A percentile compares a stretch with the other conserved stretches of the same genome.
These are phyloP conservation scores for Caenorhabditis latens DNA, from an alignment of 1,140 invertebrate genomes.

Conservation along the genomic window DNA sequence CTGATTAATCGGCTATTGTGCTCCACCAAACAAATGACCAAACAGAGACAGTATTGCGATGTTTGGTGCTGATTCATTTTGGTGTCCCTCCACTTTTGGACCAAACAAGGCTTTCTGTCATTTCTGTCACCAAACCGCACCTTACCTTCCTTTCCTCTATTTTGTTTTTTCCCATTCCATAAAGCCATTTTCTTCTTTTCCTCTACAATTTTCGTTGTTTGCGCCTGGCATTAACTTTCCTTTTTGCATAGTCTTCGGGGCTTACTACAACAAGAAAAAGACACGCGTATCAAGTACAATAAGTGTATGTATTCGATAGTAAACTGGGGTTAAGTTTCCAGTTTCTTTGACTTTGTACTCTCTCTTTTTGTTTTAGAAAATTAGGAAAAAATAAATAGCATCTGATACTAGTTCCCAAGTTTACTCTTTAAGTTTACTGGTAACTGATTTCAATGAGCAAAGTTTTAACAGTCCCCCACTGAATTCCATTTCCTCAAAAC, in stretches of 20 bases:
- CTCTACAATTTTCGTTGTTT: conserved; percentile 32
- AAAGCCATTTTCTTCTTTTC: conserved; percentile 2
- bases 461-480: no score
- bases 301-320: conserved; percentile 3
- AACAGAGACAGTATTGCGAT: conserved; percentile 8
- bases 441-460: no score
- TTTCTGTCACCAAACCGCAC: conserved; percentile 33
- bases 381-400: no score
- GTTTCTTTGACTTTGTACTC: neutral
- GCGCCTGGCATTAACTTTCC: conserved; percentile 37
- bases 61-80: conserved; percentile 29
- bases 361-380: neutral
- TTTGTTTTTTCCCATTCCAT: neutral
- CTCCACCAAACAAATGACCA: conserved; percentile 29
- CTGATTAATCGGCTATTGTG: conserved; percentile 7
- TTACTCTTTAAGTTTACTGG: neutral
- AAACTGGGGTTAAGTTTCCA: conserved; percentile 1
- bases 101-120: conserved; percentile 11
- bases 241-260: conserved; percentile 48
- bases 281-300: conserved; percentile 44
- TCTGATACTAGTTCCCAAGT: no score
- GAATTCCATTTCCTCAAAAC: no score
- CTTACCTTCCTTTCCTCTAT: neutral
- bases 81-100: neutral
- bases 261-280: conserved; percentile 41